Evolutionary conservation across 1,140 invertebrate species (phyloP), one percentile per base, ranked within the genome.

Genomic region (Musca vetustissima): DNA sequence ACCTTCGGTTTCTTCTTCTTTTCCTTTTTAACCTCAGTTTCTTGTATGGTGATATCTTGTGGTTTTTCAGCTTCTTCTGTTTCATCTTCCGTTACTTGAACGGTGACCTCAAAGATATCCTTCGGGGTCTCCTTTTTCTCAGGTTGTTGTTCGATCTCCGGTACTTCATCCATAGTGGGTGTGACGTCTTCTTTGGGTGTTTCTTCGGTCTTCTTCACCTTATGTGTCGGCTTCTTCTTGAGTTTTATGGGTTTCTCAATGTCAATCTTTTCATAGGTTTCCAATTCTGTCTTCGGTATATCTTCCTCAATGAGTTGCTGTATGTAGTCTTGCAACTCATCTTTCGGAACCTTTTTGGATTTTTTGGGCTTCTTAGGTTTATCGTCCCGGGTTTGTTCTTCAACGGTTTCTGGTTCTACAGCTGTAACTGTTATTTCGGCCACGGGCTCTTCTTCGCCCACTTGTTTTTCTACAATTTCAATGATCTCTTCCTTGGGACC

Each of bases 401-500:
- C 57, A 49, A 13, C 17, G 48, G 17, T 48, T 36, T 66, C 67
- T 7, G 67, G 49, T 24, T 69, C 64, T 6, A 48, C 14, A 7
- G 64, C 50, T n/a, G 64, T n/a, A 4, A 69, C 61, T 1, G 68
- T 69, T 4, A 69, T 53, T 17, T 69, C 61, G 1, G 68, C 32
- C 28, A 74, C 69, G 25, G 76, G 75, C 61, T 80, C 71, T 21
- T 78, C 82, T 57, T 81, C 83, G 4, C 11, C 36, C 24, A 81
- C 79, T 61, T 79, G 73, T 36, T 79, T 78, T 65, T 83, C 83
- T 9, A 81, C 72, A 68, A 83, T 84, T 78, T 85, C 83, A 11
- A 83, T 83, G 15, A 83, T 77, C 75, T 85, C 76, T 73, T 83
- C 75, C 59, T 83, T 84, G 11, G 78, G 79, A 6, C 81, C 83